phyloP scores from a whole-genome alignment of 2,888 invertebrate species.

The Argyra leucocephala region DNA sequence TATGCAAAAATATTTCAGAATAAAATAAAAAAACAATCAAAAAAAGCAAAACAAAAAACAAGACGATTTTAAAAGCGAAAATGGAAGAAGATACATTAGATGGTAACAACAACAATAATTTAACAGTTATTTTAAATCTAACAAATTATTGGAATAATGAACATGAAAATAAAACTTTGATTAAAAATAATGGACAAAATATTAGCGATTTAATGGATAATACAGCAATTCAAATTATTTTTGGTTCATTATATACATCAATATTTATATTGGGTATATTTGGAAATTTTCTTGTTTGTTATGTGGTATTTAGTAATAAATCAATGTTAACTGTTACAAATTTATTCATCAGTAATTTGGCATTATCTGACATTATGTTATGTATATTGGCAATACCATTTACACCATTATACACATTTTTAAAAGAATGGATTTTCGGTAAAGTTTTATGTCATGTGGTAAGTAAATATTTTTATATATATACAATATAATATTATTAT shows the following conservation, averaged over 20 bases:
- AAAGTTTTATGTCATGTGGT: slow-evolving; percentile 77
- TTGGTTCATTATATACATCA: slow-evolving; percentile 54
- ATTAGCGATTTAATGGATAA: slow-evolving; percentile 22
- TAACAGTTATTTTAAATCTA: background rate
- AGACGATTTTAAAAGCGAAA: background rate
- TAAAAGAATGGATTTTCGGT: slow-evolving; percentile 90
- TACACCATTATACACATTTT: slow-evolving; percentile 88
- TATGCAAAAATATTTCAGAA: no score
- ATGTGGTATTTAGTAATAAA: slow-evolving; percentile 82
- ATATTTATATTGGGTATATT: slow-evolving; percentile 83
- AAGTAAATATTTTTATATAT: background rate
- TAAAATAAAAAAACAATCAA: no score
- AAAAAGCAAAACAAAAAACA: no score
- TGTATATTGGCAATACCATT: slow-evolving; percentile 92
- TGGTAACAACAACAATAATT: background rate
- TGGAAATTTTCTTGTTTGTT: slow-evolving; percentile 86
- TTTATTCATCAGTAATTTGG: slow-evolving; percentile 92
- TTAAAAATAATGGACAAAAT: background rate
- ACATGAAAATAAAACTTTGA: background rate
- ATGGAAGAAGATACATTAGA: background rate
- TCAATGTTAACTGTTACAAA: slow-evolving; percentile 98
- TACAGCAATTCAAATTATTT: slow-evolving; percentile 24
- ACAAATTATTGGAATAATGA: background rate
- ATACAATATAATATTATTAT: no score
- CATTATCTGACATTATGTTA: slow-evolving; percentile 86